Percentiles rank a stretch among this genome's conserved stretches.
Evolutionary conservation across 2,797 vertebrate genomes (phyloP).

Genomic region (Dermochelys coriacea): DNA sequence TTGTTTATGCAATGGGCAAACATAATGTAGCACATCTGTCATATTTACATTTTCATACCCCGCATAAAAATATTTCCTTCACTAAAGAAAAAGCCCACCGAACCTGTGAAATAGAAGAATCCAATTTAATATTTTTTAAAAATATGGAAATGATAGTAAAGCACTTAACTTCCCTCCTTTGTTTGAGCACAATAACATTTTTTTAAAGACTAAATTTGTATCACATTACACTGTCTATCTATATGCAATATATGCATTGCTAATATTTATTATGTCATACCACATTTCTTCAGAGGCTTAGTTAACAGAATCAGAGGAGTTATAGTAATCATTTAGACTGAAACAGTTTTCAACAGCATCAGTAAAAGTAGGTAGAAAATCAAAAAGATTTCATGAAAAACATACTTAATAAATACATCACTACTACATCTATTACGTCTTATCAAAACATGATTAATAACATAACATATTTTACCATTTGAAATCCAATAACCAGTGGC

Average conservation of each 20-base stretch:
- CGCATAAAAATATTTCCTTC: neutral
- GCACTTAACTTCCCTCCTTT: neutral
- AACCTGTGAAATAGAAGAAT: neutral
- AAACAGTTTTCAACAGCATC: conserved; percentile 14
- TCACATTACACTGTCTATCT: neutral
- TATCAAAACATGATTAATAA: conserved; percentile 11
- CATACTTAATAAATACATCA: neutral
- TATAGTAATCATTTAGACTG: neutral
- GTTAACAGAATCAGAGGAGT: neutral
- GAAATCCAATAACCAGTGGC: neutral
- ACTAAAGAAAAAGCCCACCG: neutral
- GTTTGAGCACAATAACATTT: conserved; percentile 1
- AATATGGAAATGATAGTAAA: neutral
- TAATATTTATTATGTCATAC: neutral
- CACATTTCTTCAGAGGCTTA: neutral
- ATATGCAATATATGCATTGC: neutral
- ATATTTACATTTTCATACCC: conserved; percentile 2
- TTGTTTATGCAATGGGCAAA: neutral
- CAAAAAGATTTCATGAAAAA: neutral
- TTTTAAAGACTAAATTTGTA: neutral
- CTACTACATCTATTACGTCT: neutral
- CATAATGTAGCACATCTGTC: neutral
- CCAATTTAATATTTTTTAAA: neutral
- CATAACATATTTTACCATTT: neutral
- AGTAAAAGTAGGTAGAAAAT: neutral